A percentile compares a stretch with the other conserved stretches of the same genome.
Evolutionary conservation across 1,140 invertebrate genomes (phyloP).

Genomic region (Cryptotermes secundus): DNA sequence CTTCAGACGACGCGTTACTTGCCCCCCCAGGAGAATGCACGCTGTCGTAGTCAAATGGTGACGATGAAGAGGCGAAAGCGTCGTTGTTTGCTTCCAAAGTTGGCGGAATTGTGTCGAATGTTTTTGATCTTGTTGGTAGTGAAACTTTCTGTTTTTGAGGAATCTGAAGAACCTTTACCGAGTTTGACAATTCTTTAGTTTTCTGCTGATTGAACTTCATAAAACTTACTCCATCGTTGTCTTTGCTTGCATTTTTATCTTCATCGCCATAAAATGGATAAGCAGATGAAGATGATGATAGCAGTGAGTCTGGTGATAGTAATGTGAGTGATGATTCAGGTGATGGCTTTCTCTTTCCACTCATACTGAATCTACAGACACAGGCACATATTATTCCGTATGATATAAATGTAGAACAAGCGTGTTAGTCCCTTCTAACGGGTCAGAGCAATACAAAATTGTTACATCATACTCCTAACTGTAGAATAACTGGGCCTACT

Average conservation of each 20-base stretch:
- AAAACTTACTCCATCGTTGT: not conserved
- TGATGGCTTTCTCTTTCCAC: not conserved
- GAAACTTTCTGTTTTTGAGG: not conserved
- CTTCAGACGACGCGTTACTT: conserved; percentile 24
- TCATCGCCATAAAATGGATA: not conserved
- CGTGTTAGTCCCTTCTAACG: not conserved
- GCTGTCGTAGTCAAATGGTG: not conserved
- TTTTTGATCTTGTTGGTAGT: not conserved
- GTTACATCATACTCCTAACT: no score
- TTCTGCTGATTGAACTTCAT: not conserved
- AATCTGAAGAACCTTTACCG: not conserved
- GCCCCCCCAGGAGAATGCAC: not conserved
- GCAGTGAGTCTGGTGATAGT: not conserved
- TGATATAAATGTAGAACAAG: not conserved
- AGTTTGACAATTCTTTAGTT: not conserved
- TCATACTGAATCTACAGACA: not conserved
- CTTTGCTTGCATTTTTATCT: not conserved
- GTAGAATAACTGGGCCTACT: no score
- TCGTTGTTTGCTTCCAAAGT: not conserved
- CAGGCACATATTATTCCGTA: not conserved
- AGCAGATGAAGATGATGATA: not conserved
- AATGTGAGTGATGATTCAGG: not conserved
- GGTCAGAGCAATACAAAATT: no score
- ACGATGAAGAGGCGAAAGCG: not conserved
- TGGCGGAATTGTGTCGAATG: not conserved